Percentiles rank a stretch among this genome's conserved stretches.
Conservation (phyloP, 2,113 vertebrate genomes). For the Seriola aureovittata region DNA sequence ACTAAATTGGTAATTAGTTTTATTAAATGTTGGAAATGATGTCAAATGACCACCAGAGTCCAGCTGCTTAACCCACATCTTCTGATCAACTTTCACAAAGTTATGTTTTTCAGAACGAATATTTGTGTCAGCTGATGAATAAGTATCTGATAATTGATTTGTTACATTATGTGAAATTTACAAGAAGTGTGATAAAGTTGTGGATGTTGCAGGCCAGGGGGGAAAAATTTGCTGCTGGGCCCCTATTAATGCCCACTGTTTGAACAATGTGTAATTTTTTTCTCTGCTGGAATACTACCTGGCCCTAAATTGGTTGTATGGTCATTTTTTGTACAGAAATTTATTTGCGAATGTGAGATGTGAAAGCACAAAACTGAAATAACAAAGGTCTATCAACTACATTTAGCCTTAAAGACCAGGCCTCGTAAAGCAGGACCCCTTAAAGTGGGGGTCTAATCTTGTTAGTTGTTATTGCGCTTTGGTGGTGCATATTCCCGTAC, state of each 20-base stretch:
- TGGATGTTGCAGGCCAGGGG: too few relatives aligned
- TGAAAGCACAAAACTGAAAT: neutral
- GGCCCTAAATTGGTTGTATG: neutral
- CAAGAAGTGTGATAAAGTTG: neutral
- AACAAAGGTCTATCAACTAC: neutral
- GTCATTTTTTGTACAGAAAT: constrained; percentile 1
- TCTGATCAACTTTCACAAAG: neutral
- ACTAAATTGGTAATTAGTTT: neutral
- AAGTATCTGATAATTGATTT: neutral
- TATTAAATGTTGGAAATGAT: neutral
- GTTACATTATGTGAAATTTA: neutral
- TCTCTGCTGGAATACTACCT: neutral
- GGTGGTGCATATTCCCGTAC: neutral
- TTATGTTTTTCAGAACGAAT: neutral
- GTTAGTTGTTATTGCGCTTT: neutral
- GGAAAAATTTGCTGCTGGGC: neutral
- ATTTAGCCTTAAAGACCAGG: neutral
- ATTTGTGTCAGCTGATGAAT: neutral
- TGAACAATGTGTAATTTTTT: neutral
- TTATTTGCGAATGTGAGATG: neutral
- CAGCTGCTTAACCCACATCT: too few relatives aligned
- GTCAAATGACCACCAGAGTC: neutral
- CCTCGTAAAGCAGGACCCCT: neutral
- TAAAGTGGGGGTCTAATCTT: neutral
- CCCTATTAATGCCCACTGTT: neutral